Evolutionary conservation across 1,140 invertebrate species (phyloP).

Genomic region (Spodoptera frugiperda): DNA sequence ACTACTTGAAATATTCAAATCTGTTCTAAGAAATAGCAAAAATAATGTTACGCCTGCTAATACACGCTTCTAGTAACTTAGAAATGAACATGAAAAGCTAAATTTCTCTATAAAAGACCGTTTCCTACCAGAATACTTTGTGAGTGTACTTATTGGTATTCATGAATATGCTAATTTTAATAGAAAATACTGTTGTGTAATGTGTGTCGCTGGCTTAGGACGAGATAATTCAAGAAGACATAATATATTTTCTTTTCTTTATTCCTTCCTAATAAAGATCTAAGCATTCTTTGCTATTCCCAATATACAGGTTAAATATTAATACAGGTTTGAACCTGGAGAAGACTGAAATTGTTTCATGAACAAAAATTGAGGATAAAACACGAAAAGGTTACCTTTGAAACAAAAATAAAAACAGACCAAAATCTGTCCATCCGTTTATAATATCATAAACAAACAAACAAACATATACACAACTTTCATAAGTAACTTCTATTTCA

Average conservation of each 20-base stretch:
- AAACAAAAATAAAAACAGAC: too few relatives aligned
- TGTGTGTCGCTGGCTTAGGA: conserved; percentile 2
- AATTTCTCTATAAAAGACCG: conserved; percentile 17
- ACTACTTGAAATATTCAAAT: neutral
- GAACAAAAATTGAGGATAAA: too few relatives aligned
- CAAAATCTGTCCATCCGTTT: too few relatives aligned
- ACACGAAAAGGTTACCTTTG: too few relatives aligned
- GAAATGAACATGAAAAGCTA: conserved; percentile 32
- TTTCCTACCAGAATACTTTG: conserved; percentile 35
- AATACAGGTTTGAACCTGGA: too few relatives aligned
- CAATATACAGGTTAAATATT: too few relatives aligned
- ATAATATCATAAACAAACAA: too few relatives aligned
- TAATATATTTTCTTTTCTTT: conserved; percentile 1
- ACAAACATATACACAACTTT: too few relatives aligned
- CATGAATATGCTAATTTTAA: conserved; percentile 37
- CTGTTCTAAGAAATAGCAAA: neutral
- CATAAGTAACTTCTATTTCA: too few relatives aligned
- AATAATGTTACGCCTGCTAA: neutral
- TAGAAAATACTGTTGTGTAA: conserved; percentile 26
- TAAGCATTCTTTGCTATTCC: neutral
- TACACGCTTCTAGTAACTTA: neutral
- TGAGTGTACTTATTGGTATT: conserved; percentile 29
- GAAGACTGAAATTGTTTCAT: too few relatives aligned
- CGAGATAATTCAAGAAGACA: conserved; percentile 16
- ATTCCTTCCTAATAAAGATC: neutral